Conservation (phyloP, 1,140 invertebrate genomes). For the Procambarus clarkii region DNA sequence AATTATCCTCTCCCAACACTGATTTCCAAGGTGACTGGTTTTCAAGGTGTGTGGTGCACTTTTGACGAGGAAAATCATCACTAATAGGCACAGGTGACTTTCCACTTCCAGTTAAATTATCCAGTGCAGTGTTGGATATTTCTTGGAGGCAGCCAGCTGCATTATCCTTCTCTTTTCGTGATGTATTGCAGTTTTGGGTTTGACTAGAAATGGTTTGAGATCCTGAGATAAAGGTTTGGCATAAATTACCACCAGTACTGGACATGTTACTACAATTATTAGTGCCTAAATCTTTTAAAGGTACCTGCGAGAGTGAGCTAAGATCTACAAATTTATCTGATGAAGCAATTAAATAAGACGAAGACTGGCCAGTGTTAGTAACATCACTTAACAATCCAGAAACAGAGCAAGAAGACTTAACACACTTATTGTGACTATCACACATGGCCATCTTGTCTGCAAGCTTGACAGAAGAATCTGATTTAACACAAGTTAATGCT, state of each 20-base stretch:
- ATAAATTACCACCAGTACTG: constrained; percentile 32
- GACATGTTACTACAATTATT: constrained; percentile 18
- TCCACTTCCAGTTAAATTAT: background rate
- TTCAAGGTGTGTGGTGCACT: background rate
- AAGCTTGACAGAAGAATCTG: background rate
- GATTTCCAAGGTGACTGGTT: background rate
- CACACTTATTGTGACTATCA: background rate
- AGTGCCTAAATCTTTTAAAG: constrained; percentile 37
- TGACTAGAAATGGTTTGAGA: constrained; percentile 60
- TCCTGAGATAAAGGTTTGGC: constrained; percentile 64
- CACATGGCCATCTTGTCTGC: background rate
- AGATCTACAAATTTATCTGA: constrained; percentile 11
- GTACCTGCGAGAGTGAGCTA: constrained; percentile 36
- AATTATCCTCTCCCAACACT: background rate
- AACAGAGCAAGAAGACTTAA: background rate
- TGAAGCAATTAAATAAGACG: background rate
- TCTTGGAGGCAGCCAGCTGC: background rate
- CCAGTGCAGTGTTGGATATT: background rate
- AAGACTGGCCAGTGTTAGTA: constrained; percentile 7
- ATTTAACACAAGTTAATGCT: background rate
- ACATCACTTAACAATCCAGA: background rate
- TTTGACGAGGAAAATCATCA: background rate
- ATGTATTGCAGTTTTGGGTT: constrained; percentile 55
- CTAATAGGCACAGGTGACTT: background rate
- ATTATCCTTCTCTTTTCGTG: constrained; percentile 7